These are phyloP conservation scores for Hystrix brachyura DNA, from an alignment of 2,113 vertebrate genomes.

Conservation along the genomic window DNA sequence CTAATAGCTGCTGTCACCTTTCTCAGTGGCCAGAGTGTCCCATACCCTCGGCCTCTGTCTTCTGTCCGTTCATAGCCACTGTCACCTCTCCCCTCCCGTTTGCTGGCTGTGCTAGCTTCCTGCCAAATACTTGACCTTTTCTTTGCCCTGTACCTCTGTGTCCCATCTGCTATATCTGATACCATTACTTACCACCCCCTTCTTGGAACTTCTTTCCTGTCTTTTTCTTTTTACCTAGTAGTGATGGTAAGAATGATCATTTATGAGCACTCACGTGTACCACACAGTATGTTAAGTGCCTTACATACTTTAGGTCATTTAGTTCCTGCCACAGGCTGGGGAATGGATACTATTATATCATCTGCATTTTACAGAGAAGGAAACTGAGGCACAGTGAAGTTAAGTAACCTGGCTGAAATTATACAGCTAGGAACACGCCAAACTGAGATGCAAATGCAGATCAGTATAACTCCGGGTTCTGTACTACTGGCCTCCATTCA, in stretches of 20 bases:
- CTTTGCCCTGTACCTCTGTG: not conserved
- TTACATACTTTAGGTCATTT: not conserved
- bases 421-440: not conserved
- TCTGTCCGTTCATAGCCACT: not conserved
- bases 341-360: not conserved
- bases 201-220: not conserved
- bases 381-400: conserved; percentile 19
- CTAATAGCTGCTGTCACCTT: not conserved
- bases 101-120: not conserved
- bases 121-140: conserved; percentile 45
- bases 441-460: not conserved
- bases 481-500: not conserved
- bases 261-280: not conserved
- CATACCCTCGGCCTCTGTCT: not conserved
- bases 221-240: not conserved
- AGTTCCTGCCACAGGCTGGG: not conserved
- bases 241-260: not conserved
- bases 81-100: not conserved
- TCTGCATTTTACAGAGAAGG: conserved; percentile 11
- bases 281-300: not conserved
- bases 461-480: not conserved
- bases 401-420: not conserved
- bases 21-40: not conserved
- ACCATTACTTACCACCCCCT: not conserved
- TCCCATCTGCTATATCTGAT: not conserved